These are phyloP conservation scores for Lateolabrax maculatus DNA, from an alignment of 2,797 vertebrate species.

Conservation along the genomic window DNA sequence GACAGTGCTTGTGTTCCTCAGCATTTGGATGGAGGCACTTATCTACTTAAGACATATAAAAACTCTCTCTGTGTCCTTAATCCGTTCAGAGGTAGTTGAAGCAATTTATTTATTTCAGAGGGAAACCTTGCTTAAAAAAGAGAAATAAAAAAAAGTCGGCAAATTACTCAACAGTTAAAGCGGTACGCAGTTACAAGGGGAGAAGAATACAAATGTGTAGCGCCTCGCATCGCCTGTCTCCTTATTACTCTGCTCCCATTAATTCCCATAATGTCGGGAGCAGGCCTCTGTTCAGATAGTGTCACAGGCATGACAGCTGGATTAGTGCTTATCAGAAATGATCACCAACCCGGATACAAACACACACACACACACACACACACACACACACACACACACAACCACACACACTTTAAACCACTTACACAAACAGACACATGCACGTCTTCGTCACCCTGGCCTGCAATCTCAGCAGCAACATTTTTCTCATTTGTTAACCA, in stretches of 20 bases:
- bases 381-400: constrained; percentile 21
- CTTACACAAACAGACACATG: constrained; percentile 31
- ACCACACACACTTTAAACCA: background rate
- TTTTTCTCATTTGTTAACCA: constrained; percentile 70
- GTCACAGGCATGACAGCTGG: constrained; percentile 76
- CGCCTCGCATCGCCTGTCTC: constrained; percentile 39
- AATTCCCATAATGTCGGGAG: constrained; percentile 73
- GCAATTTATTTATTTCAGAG: constrained; percentile 51
- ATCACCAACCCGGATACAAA: constrained; percentile 62
- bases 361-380: constrained; percentile 36
- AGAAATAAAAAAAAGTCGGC: constrained; percentile 5
- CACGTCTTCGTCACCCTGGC: constrained; percentile 32
- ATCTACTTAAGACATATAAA: constrained; percentile 37
- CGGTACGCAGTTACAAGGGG: constrained; percentile 13
- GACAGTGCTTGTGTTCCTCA: constrained; percentile 19
- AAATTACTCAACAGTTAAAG: constrained; percentile 47
- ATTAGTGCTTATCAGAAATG: constrained; percentile 80
- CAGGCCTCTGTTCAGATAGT: constrained; percentile 71
- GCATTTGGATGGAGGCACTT: constrained; percentile 38
- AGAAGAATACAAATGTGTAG: constrained; percentile 60
- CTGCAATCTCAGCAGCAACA: constrained; percentile 45
- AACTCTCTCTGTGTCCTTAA: constrained; percentile 42
- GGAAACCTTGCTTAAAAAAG: constrained; percentile 20
- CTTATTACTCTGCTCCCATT: constrained; percentile 70
- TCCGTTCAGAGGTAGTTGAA: constrained; percentile 39